Percentiles rank a stretch among this genome's conserved stretches.
Conservation (phyloP, 2,888 invertebrate genomes). For the Tenthredo mesomela region DNA sequence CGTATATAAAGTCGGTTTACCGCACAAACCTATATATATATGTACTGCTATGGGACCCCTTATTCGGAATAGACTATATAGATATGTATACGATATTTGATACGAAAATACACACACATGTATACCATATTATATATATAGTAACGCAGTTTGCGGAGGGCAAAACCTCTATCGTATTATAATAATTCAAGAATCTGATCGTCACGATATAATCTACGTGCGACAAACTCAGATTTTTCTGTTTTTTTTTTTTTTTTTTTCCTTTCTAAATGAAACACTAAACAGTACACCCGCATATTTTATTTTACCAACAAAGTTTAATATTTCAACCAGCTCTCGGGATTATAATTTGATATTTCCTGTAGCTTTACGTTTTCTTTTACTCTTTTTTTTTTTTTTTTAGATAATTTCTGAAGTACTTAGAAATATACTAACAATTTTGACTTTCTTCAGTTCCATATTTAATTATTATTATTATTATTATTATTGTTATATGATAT, state of each 20-base stretch:
- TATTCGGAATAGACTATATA: conserved; percentile 15
- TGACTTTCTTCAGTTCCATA: too few relatives aligned
- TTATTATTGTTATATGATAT: too few relatives aligned
- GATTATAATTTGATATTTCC: not conserved
- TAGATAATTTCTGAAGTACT: not conserved
- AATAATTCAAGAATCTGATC: not conserved
- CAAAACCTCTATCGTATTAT: not conserved
- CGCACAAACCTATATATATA: not conserved
- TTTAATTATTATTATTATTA: too few relatives aligned
- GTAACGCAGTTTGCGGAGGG: not conserved
- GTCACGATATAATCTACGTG: not conserved
- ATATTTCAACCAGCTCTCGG: not conserved
- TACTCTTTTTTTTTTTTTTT: not conserved
- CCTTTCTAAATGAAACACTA: not conserved
- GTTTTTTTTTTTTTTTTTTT: not conserved
- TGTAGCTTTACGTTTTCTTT: not conserved
- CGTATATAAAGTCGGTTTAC: not conserved
- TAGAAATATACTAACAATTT: too few relatives aligned
- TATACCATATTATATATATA: too few relatives aligned
- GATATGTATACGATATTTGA: conserved; percentile 22
- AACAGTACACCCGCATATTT: not conserved
- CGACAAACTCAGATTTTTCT: not conserved
- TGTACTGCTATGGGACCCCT: not conserved
- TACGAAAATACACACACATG: not conserved
- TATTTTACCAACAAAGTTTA: not conserved